Conservation (phyloP, 2,888 invertebrate genomes). For the Cheilosia vernalis region DNA sequence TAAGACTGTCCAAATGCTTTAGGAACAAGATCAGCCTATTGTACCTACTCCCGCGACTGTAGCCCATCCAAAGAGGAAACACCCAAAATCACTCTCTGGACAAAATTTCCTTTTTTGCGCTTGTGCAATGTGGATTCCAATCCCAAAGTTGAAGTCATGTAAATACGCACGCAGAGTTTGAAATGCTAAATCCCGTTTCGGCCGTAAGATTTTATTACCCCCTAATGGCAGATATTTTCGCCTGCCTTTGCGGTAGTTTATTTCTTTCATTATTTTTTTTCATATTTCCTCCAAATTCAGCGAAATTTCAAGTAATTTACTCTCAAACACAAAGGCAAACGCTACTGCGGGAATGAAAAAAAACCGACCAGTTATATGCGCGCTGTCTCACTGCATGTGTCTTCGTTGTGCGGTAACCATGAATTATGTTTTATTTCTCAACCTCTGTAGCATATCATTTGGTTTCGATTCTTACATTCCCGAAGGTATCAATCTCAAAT, state of each 20-base stretch:
- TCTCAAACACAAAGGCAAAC: constrained; percentile 21
- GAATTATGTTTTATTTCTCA: constrained; percentile 72
- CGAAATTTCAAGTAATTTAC: constrained; percentile 66
- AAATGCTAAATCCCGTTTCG: constrained; percentile 37
- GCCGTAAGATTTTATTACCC: constrained; percentile 66
- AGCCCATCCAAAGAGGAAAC: no score
- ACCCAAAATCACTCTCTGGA: no score
- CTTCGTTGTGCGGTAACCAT: constrained; percentile 56
- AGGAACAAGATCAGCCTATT: no score
- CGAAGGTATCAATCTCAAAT: constrained; percentile 75
- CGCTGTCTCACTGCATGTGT: constrained; percentile 13
- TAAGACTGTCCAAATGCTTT: no score
- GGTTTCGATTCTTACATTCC: constrained; percentile 68
- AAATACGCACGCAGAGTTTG: neutral
- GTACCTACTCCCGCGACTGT: no score
- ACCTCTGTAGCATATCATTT: constrained; percentile 70
- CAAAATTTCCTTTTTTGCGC: no score
- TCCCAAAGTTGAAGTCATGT: neutral
- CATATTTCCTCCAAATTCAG: constrained; percentile 37
- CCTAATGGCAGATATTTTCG: constrained; percentile 68
- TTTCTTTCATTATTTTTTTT: neutral
- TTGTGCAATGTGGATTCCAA: neutral
- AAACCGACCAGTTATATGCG: constrained; percentile 34
- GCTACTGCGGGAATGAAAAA: neutral
- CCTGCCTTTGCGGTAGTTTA: constrained; percentile 3